Evolutionary conservation across 2,113 vertebrate species (phyloP).

Genomic region (Python bivittatus): DNA sequence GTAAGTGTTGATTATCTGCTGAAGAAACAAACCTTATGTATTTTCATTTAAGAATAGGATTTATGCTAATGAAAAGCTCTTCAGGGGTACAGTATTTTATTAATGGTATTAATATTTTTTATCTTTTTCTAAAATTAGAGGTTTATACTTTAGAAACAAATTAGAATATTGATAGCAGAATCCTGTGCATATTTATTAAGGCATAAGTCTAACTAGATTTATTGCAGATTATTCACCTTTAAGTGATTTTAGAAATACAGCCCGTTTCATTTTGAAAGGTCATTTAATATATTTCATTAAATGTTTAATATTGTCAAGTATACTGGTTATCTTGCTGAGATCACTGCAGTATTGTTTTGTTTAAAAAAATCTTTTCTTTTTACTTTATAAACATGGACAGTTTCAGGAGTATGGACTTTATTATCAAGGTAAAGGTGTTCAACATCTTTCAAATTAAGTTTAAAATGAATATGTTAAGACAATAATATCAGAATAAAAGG

Average conservation of each 20-base stretch:
- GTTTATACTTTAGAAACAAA: background rate
- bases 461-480: background rate
- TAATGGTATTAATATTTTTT: slow-evolving; percentile 20
- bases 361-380: slow-evolving; percentile 26
- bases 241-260: background rate
- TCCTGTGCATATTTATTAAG: background rate
- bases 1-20: slow-evolving; percentile 42
- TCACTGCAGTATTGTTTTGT: background rate
- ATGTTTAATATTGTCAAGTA: slow-evolving; percentile 3
- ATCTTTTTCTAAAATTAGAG: slow-evolving; percentile 39
- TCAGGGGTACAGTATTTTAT: slow-evolving; percentile 17
- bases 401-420: slow-evolving; percentile 27
- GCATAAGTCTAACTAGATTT: background rate
- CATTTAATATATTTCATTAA: slow-evolving; percentile 21
- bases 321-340: slow-evolving; percentile 23
- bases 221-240: background rate
- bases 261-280: background rate
- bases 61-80: background rate
- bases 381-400: background rate
- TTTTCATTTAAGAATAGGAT: slow-evolving; percentile 31
- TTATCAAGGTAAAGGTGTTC: accelerated
- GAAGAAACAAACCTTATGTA: slow-evolving; percentile 8
- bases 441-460: background rate
- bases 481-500: background rate
- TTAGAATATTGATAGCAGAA: background rate